Percentiles rank a stretch among this genome's conserved stretches.
These are phyloP conservation scores for Taenaris catops DNA, from an alignment of 2,888 invertebrate species.

Conservation along the genomic window DNA sequence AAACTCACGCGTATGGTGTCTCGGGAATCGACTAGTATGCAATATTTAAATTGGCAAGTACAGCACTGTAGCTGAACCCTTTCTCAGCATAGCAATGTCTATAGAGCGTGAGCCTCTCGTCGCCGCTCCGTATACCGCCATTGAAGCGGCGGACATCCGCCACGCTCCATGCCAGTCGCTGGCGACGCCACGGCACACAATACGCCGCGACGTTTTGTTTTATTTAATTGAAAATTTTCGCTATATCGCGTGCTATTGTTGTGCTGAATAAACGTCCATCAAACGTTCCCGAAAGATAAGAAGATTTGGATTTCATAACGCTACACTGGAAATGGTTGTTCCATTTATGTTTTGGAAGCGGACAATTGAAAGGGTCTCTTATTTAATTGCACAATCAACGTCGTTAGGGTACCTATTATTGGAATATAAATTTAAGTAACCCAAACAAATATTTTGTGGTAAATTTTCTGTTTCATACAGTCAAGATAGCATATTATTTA, in stretches of 20 bases:
- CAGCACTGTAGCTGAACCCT: constrained; percentile 6
- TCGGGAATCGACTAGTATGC: no score
- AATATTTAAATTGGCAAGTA: constrained; percentile 3
- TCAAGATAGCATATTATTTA: no score
- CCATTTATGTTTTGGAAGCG: constrained; percentile 9
- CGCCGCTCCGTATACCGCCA: constrained; percentile 19
- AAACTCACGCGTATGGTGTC: no score
- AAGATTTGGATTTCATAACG: constrained; percentile 17
- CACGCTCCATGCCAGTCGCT: constrained; percentile 25
- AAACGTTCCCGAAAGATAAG: constrained; percentile 28
- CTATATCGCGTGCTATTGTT: constrained; percentile 54
- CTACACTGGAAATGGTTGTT: constrained; percentile 7
- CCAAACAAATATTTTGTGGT: no score
- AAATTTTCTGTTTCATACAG: no score
- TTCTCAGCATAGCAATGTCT: constrained; percentile 4
- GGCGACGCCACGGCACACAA: constrained; percentile 40
- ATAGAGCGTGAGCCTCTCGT: constrained; percentile 15
- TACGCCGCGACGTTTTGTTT: constrained; percentile 54
- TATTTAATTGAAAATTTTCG: constrained; percentile 71
- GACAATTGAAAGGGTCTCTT: no score
- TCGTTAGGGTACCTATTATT: no score
- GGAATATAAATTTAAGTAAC: no score
- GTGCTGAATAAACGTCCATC: constrained; percentile 36
- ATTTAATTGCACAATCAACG: no score
- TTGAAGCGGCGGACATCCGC: constrained; percentile 34